Conservation (phyloP, 2,888 invertebrate genomes). For the Drosophila fulvimacula region DNA sequence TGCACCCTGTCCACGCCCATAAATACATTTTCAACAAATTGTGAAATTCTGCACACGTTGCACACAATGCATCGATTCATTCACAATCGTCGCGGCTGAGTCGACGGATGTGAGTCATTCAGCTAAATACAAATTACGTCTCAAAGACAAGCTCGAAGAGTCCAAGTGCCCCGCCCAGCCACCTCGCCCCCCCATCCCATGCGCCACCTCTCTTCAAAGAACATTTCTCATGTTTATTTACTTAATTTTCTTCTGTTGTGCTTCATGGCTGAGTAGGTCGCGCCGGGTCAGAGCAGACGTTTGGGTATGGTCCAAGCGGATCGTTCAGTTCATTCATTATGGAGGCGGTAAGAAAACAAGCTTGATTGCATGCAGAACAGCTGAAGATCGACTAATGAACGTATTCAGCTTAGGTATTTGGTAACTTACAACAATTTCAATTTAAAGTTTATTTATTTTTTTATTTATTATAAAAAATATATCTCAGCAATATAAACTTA, state of each 20-base stretch:
- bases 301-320: slow-evolving; percentile 44
- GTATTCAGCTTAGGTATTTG: not conserved
- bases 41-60: slow-evolving; percentile 72
- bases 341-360: slow-evolving; percentile 16
- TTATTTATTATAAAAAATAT: no score
- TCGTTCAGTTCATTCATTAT: slow-evolving; percentile 41
- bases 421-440: no score
- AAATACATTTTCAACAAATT: slow-evolving; percentile 40
- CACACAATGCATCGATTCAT: slow-evolving; percentile 63
- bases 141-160: slow-evolving; percentile 13
- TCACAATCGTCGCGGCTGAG: slow-evolving; percentile 28
- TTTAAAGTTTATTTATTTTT: not conserved
- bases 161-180: slow-evolving; percentile 6
- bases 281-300: slow-evolving; percentile 23
- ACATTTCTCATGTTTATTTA: slow-evolving; percentile 52
- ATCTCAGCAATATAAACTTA: no score
- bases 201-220: slow-evolving; percentile 4
- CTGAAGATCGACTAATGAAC: slow-evolving; percentile 23
- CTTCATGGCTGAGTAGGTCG: slow-evolving; percentile 71
- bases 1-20: not conserved
- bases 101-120: slow-evolving; percentile 70
- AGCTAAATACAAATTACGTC: slow-evolving; percentile 48
- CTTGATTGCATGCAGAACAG: slow-evolving; percentile 9
- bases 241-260: slow-evolving; percentile 25
- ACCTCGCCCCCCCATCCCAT: not conserved